Evolutionary conservation across 2,797 vertebrate species (phyloP), one percentile per base, ranked within the genome.

Genomic region (Myotis findleyi): DNA sequence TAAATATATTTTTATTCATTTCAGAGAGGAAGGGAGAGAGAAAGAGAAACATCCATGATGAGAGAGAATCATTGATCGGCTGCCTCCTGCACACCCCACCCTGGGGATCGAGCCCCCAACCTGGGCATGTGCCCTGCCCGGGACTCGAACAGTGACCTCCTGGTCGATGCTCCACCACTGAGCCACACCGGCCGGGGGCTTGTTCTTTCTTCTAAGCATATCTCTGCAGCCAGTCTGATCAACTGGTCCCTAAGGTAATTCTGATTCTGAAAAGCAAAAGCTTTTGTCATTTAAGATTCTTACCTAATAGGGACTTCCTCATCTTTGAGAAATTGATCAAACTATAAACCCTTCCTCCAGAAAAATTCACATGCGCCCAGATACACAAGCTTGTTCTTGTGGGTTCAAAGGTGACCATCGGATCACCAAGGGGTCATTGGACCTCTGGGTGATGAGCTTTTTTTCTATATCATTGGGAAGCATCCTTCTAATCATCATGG

Each of bases 321-420:
- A 27, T 83, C 51, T 79, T 49, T 83, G 79, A 94, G 64, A 95
- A 77, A 90, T 55, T 44, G 27, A 69, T 73, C 23, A 77, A 93
- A 44, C 18, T 62, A 53, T 76, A 62, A 86, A 30, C 14, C 2
- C 13, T 71, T 82, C 87, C 72, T 77, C 51, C 18, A 66, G 44
- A 49, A 94, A 94, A 80, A 44, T 18, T 47, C 23, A 57, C 57
- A 23, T 12, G 13, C 4, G 66, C 13, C 6, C 27, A 66, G 55
- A 44, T 49, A 71, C 4, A 17, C 18, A 75, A 33, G 84, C 57
- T 36, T 49, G 25, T 68, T 84, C 73, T 90, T 75, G 38, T 10
- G 73, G 49, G 21, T 87, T 89, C 81, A 18, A 71, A n/a, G 21
- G 16, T 41, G 41, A 41, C 71, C 36, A 33, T 38, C n/a, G 44